Evolutionary conservation across 2,888 invertebrate species (phyloP).

Genomic region (Tubulanus polymorphus): DNA sequence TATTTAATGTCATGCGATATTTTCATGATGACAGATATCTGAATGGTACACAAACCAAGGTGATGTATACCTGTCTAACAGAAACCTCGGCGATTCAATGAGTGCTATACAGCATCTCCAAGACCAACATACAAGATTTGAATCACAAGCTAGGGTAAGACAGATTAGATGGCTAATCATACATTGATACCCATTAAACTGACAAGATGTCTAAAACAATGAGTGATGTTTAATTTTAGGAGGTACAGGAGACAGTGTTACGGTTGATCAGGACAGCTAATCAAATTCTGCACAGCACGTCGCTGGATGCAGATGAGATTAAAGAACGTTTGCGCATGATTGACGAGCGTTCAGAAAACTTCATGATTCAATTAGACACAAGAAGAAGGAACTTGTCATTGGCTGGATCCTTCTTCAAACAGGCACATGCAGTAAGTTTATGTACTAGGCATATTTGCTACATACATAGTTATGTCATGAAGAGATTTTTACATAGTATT

Average conservation of each 20-base stretch:
- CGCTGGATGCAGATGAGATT: slow-evolving; percentile 58
- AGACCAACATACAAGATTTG: slow-evolving; percentile 67
- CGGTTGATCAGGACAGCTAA: slow-evolving; percentile 76
- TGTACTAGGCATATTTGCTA: too few species aligned
- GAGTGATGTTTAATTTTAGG: slow-evolving; percentile 45
- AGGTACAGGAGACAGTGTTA: slow-evolving; percentile 70
- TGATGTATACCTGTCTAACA: slow-evolving; percentile 50
- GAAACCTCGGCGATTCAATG: slow-evolving; percentile 69
- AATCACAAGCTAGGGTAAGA: slow-evolving; percentile 66
- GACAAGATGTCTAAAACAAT: background rate
- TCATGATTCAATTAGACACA: slow-evolving; percentile 68
- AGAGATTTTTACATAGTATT: too few species aligned
- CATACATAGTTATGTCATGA: too few species aligned
- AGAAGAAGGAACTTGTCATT: slow-evolving; percentile 66
- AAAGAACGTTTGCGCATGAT: slow-evolving; percentile 44
- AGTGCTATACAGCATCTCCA: slow-evolving; percentile 66
- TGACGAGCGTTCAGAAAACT: slow-evolving; percentile 58
- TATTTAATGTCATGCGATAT: too few species aligned
- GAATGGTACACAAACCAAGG: slow-evolving; percentile 49
- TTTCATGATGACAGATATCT: slow-evolving; percentile 31
- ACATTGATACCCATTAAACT: background rate
- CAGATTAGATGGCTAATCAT: background rate
- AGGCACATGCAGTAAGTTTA: slow-evolving; percentile 63
- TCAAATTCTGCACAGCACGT: slow-evolving; percentile 67
- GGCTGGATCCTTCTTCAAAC: slow-evolving; percentile 69